phyloP scores from a whole-genome alignment of 2,888 invertebrate species.

The Pterostichus niger region DNA sequence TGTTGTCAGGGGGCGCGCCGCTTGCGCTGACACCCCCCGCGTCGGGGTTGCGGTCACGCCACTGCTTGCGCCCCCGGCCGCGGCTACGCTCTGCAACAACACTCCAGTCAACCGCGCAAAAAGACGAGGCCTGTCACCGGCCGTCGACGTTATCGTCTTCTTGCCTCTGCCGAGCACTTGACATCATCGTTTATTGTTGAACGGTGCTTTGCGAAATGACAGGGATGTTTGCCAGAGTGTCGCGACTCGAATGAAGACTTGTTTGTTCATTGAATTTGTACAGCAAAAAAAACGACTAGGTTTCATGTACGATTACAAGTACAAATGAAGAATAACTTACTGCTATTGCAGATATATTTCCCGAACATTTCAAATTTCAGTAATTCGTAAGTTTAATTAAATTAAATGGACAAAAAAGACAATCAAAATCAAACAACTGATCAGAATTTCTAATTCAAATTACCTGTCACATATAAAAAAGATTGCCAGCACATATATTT shows the following conservation, averaged over 20 bases:
- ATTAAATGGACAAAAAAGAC: too few relatives aligned
- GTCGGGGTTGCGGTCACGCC: constrained; percentile 77
- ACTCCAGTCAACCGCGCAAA: constrained; percentile 22
- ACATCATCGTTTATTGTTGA: constrained; percentile 51
- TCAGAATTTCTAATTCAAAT: too few relatives aligned
- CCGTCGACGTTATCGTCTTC: constrained; percentile 40
- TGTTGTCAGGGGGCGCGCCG: constrained; percentile 73
- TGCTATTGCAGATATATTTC: too few relatives aligned
- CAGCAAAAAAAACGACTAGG: background rate
- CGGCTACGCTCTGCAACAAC: constrained; percentile 69
- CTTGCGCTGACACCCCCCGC: constrained; percentile 78
- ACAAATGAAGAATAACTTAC: background rate
- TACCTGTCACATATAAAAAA: too few relatives aligned
- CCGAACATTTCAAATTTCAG: too few relatives aligned
- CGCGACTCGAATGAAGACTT: constrained; percentile 16
- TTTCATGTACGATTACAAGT: constrained; percentile 3
- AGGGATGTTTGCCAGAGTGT: constrained; percentile 36
- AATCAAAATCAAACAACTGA: too few relatives aligned
- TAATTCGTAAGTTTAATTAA: too few relatives aligned
- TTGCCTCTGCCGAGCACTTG: constrained; percentile 40
- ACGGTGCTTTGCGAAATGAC: constrained; percentile 33
- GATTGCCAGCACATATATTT: too few relatives aligned
- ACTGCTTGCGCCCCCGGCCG: constrained; percentile 81
- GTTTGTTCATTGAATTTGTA: constrained; percentile 38
- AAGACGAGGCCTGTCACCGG: constrained; percentile 46